Evolutionary conservation across 2,113 vertebrate species (phyloP).

Genomic region (Triplophysa tibetana): DNA sequence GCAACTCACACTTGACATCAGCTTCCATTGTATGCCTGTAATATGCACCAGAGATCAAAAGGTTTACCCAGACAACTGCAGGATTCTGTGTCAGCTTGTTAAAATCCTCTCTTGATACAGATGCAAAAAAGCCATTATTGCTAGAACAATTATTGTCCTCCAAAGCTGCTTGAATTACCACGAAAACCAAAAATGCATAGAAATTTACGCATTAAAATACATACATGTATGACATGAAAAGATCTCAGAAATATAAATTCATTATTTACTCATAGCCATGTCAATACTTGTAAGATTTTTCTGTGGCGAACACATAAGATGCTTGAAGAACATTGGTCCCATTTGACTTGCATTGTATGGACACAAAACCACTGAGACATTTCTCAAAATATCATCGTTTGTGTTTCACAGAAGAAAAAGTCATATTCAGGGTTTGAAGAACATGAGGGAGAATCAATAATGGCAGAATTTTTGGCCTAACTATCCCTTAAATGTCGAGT

Average conservation of each 20-base stretch:
- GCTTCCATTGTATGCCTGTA: conserved; percentile 24
- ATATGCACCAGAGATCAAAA: conserved; percentile 37
- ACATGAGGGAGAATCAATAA: background rate
- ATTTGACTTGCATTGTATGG: no score
- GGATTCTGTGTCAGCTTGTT: conserved; percentile 32
- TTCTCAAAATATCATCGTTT: no score
- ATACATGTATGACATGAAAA: background rate
- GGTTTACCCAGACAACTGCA: conserved; percentile 33
- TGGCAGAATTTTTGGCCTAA: background rate
- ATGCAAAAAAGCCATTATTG: conserved; percentile 20
- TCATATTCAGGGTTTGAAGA: no score
- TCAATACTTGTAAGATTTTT: no score
- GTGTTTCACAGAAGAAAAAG: no score
- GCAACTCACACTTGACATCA: background rate
- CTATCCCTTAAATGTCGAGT: no score
- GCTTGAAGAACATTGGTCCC: no score
- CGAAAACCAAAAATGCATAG: background rate
- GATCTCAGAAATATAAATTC: no score
- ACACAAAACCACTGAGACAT: no score
- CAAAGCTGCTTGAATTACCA: conserved; percentile 21
- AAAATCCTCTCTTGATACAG: conserved; percentile 30
- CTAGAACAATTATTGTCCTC: conserved; percentile 2
- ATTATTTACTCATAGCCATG: no score
- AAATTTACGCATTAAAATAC: conserved; percentile 3
- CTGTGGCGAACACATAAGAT: no score